These are phyloP conservation scores for Gymnoscopelus braueri DNA, from an alignment of 2,797 vertebrate genomes.

Conservation along the genomic window DNA sequence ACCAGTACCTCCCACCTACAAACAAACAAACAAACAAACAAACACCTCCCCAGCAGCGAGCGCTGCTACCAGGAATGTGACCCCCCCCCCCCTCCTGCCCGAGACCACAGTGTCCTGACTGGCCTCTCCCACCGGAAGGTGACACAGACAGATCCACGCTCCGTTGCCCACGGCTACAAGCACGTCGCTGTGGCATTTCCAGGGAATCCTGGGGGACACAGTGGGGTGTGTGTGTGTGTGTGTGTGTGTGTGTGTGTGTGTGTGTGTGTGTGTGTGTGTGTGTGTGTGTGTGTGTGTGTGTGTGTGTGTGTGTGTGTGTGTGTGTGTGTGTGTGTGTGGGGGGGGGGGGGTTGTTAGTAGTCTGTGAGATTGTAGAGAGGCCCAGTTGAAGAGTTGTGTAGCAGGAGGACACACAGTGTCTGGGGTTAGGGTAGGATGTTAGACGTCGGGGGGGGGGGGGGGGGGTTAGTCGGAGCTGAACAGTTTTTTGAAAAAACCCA, in stretches of 20 bases:
- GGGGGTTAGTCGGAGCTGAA: neutral
- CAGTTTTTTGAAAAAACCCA: too few species aligned
- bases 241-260: too few species aligned
- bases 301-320: too few species aligned
- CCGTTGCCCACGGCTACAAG: slow-evolving; percentile 60
- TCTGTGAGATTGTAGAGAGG: slow-evolving; percentile 28
- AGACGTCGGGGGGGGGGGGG: slow-evolving; percentile 46
- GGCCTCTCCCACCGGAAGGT: slow-evolving; percentile 64
- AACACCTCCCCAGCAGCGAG: neutral
- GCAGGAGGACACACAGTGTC: slow-evolving; percentile 24
- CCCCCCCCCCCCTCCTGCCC: slow-evolving; percentile 6
- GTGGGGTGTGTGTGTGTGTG: too few species aligned
- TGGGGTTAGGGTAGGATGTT: slow-evolving; percentile 49
- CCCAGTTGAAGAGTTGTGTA: slow-evolving; percentile 34
- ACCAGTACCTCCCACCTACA: too few species aligned
- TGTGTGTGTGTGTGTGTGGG: too few species aligned
- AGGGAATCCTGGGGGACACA: slow-evolving; percentile 71
- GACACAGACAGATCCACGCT: slow-evolving; percentile 66
- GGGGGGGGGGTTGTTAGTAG: neutral
- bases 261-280: too few species aligned
- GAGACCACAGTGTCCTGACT: neutral
- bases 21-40: too few species aligned
- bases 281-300: too few species aligned
- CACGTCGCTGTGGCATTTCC: slow-evolving; percentile 74
- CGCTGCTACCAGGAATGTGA: too few species aligned